A percentile compares a stretch with the other conserved stretches of the same genome.
These are phyloP conservation scores for Cassiopea xamachana DNA, from an alignment of 30 jellyfish, hydroid and myxozoan genomes.

Conservation along the genomic window DNA sequence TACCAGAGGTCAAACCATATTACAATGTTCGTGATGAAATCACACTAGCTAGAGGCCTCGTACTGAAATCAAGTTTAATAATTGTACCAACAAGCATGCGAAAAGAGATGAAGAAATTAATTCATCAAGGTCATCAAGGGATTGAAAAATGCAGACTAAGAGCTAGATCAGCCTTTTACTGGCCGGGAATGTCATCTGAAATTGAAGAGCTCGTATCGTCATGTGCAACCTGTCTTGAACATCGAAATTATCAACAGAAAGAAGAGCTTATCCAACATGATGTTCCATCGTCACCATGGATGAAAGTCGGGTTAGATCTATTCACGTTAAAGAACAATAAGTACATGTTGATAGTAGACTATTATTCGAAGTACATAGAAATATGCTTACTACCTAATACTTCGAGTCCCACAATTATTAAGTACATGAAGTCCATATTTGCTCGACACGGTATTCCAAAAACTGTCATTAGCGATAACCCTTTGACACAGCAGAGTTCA, in stretches of 20 bases:
- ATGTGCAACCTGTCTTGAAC: conserved; percentile 36
- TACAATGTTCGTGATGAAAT: conserved; percentile 29
- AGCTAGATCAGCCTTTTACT: conserved; percentile 25
- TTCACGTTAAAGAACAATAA: background rate
- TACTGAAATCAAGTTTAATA: conserved; percentile 11
- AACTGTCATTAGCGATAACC: background rate
- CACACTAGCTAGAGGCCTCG: conserved; percentile 40
- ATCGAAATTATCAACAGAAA: conserved; percentile 34
- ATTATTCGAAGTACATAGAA: background rate
- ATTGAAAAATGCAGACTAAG: conserved; percentile 43
- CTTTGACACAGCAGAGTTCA: conserved; percentile 3
- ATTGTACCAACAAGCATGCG: conserved; percentile 28
- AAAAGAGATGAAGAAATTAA: conserved; percentile 15
- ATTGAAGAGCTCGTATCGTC: conserved; percentile 16
- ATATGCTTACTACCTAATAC: too few species aligned
- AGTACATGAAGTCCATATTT: background rate
- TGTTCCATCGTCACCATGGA: too few species aligned
- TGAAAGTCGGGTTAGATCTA: too few species aligned
- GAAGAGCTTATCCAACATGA: background rate
- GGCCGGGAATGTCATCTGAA: conserved; percentile 40
- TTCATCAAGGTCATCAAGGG: conserved; percentile 59
- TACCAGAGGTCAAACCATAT: conserved; percentile 37
- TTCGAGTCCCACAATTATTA: background rate
- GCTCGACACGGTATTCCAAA: background rate
- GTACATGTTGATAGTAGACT: conserved; percentile 44